Conservation (phyloP, 2,797 vertebrate species). For the Aselliscus stoliczkanus region DNA sequence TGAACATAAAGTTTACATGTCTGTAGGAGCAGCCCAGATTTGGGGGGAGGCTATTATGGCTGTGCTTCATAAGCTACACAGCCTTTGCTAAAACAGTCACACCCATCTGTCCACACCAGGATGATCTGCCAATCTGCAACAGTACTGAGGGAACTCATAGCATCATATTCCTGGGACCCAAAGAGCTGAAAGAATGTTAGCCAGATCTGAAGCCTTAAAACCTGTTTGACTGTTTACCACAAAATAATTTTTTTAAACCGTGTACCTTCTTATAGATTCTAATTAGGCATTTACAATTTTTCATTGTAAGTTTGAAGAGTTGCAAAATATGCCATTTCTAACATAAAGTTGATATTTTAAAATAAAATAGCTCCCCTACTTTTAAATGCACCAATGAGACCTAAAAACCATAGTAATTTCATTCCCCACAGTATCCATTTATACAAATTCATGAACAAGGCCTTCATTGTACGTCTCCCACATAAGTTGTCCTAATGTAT, state of each 20-base stretch:
- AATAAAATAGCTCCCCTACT: conserved; percentile 20
- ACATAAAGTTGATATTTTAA: conserved; percentile 3
- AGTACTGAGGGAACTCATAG: not conserved
- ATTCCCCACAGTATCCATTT: not conserved
- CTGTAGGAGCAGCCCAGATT: not conserved
- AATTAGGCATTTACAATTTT: not conserved
- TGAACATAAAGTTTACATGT: not conserved
- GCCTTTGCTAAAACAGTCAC: not conserved
- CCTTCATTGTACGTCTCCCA: not conserved
- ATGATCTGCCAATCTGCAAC: not conserved
- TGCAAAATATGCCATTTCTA: not conserved
- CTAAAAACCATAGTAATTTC: conserved; percentile 7
- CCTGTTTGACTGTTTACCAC: not conserved
- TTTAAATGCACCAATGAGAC: not conserved
- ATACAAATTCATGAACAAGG: conserved; percentile 1
- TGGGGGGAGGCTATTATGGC: not conserved
- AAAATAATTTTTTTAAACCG: conserved; percentile 1
- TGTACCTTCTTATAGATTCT: not conserved
- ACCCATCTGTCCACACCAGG: not conserved
- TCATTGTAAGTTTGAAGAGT: not conserved
- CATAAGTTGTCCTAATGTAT: conserved; percentile 1
- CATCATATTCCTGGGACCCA: not conserved
- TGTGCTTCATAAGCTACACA: not conserved
- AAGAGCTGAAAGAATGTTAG: not conserved
- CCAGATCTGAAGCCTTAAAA: not conserved